phyloP scores from a whole-genome alignment of 2,888 invertebrate species.

The Blastobasis lacticolella region DNA sequence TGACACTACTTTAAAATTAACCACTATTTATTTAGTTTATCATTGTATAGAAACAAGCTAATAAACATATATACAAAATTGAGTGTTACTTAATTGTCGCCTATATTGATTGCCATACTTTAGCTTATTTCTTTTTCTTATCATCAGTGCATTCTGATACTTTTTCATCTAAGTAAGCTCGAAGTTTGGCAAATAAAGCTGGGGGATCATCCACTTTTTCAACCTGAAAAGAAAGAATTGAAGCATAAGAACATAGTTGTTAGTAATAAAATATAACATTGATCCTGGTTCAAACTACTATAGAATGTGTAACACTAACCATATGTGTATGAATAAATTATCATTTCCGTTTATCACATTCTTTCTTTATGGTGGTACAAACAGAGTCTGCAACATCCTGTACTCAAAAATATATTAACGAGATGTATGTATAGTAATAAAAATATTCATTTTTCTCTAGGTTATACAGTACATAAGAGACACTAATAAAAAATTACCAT shows the following conservation, averaged over 20 bases:
- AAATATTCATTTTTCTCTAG: too few species aligned
- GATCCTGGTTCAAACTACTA: slow-evolving; percentile 16
- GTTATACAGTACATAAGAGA: too few species aligned
- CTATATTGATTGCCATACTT: slow-evolving; percentile 19
- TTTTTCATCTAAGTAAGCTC: slow-evolving; percentile 81
- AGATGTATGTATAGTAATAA: slow-evolving; percentile 1
- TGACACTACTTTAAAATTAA: slow-evolving; percentile 16
- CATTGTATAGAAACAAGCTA: slow-evolving; percentile 29
- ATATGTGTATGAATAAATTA: slow-evolving; percentile 37
- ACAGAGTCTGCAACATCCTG: slow-evolving; percentile 43
- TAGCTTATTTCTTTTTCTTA: slow-evolving; percentile 50
- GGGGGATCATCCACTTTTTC: slow-evolving; percentile 90
- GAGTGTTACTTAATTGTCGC: slow-evolving; percentile 21
- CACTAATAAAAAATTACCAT: too few species aligned
- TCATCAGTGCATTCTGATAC: slow-evolving; percentile 42
- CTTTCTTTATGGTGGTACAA: slow-evolving; percentile 39
- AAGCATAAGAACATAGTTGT: neutral
- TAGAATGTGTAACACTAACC: slow-evolving; percentile 45
- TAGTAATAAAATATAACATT: slow-evolving; percentile 1
- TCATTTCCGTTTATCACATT: slow-evolving; percentile 33
- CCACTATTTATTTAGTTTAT: slow-evolving; percentile 35
- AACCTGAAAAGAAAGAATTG: slow-evolving; percentile 75
- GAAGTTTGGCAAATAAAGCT: slow-evolving; percentile 80
- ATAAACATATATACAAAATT: slow-evolving; percentile 25
- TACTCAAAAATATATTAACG: slow-evolving; percentile 27